A percentile compares a stretch with the other conserved stretches of the same genome.
Conservation (phyloP, 2,888 invertebrate species). For the Athrips mouffetella region DNA sequence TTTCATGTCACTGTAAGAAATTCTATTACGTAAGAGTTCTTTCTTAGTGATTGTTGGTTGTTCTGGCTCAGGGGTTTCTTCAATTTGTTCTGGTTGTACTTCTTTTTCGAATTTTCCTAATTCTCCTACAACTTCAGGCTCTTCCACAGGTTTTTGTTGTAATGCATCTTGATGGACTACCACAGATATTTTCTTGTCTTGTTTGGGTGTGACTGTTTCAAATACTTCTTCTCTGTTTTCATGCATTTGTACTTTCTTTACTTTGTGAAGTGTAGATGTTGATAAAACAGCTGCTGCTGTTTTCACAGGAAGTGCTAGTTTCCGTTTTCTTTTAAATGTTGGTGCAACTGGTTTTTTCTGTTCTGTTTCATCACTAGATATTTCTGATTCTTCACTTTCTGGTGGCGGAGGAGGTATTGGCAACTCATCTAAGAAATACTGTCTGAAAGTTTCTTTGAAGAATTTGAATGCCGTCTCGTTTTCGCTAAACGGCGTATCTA, state of each 20-base stretch:
- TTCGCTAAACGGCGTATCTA: constrained; percentile 88
- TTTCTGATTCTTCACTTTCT: constrained; percentile 64
- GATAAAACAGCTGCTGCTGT: constrained; percentile 41
- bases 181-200: constrained; percentile 68
- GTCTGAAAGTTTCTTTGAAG: constrained; percentile 56
- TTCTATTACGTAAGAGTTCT: constrained; percentile 82
- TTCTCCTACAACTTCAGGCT: constrained; percentile 59
- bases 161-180: constrained; percentile 61
- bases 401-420: constrained; percentile 36
- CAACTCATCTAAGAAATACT: constrained; percentile 47
- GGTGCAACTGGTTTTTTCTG: constrained; percentile 35
- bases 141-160: constrained; percentile 46
- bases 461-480: constrained; percentile 47
- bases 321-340: constrained; percentile 55
- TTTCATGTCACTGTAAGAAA: constrained; percentile 84
- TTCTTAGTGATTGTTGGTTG: constrained; percentile 77
- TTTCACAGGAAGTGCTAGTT: constrained; percentile 55
- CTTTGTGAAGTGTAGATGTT: constrained; percentile 42
- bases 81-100: constrained; percentile 35
- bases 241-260: constrained; percentile 39
- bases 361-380: constrained; percentile 62
- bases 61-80: constrained; percentile 37
- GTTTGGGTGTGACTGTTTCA: constrained; percentile 49
- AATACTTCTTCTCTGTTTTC: constrained; percentile 60
- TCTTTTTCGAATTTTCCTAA: constrained; percentile 65